Base-by-base conservation (phyloP, 2,113 vertebrate species). In the Leucopternis melanops region DNA sequence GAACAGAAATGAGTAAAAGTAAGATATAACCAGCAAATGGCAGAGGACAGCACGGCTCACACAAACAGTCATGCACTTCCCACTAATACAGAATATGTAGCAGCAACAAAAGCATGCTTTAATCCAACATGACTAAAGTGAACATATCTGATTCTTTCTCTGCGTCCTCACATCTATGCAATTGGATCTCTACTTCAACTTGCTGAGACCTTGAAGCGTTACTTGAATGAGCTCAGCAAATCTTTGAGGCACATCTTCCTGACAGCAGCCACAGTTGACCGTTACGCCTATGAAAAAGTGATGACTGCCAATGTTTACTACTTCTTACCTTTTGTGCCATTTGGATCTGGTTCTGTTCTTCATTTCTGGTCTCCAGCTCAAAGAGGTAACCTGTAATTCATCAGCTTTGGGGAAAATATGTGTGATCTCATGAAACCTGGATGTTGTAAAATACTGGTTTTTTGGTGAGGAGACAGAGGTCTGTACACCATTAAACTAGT, bases 341-440 rank as follows among this genome's bases (percentile, higher is more conserved):
- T 74, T 83, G 80, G 78, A 94, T 86, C 71, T 25, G 40, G 49
- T 73, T 88, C 77, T 58, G 34, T 27, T 80, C 58, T 47, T 67
- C 45, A 31, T 42, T 84, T 85, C 77, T 50, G 57, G 12, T 81
- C 54, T 92, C 70, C 85, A 81, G 3, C 77, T 95, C 91, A 61
- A 80, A 92, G 55, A 84, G 34, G 62, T 75, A 96, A 91, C 82
- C 71, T 95, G 69, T 71, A 93, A 96, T 88, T 91, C 90, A 92
- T 93, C 92, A 86, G 49, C 61, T 95, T 86, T 89, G 31, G 50
- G 54, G 80, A 69, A 92, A 97, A 95, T 92, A 95, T 65, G 71
- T 90, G 94, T 97, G 94, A 97, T 86, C 88, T 97, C 95, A 93
- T 70, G 89, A 90, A 90, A 94, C 54, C 78, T 96, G 95, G 57